These are phyloP conservation scores for Listronotus bonariensis DNA, from an alignment of 1,140 invertebrate genomes.

Conservation along the genomic window DNA sequence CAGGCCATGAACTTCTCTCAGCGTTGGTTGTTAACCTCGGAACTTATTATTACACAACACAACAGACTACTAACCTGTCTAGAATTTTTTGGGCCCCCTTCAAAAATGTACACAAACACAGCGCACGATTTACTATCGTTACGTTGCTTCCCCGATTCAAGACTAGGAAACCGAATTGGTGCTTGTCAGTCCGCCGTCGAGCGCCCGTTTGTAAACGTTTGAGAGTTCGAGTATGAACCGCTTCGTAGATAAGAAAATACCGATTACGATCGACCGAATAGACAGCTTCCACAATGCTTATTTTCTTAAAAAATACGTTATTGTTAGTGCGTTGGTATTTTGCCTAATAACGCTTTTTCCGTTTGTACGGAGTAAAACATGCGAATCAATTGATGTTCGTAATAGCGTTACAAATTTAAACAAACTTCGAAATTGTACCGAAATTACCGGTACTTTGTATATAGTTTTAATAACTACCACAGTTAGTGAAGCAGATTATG, in stretches of 20 bases:
- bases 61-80: slow-evolving; percentile 21
- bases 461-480: slow-evolving; percentile 66
- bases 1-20: no score
- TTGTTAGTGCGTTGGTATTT: slow-evolving; percentile 10
- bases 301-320: background rate
- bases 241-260: background rate
- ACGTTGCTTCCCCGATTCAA: background rate
- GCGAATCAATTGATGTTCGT: slow-evolving; percentile 43
- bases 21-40: slow-evolving; percentile 15
- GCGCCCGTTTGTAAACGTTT: slow-evolving; percentile 2
- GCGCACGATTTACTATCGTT: slow-evolving; percentile 8
- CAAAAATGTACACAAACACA: slow-evolving; percentile 20
- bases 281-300: slow-evolving; percentile 11
- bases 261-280: slow-evolving; percentile 6
- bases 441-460: slow-evolving; percentile 64
- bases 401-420: slow-evolving; percentile 40
- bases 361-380: slow-evolving; percentile 35
- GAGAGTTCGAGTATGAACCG: background rate
- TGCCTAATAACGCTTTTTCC: slow-evolving; percentile 24
- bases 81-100: slow-evolving; percentile 5
- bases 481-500: slow-evolving; percentile 55
- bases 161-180: slow-evolving; percentile 2
- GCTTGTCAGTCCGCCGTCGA: slow-evolving; percentile 8
- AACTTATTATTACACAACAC: slow-evolving; percentile 13
- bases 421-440: slow-evolving; percentile 45